Evolutionary conservation across 2,113 vertebrate genomes (phyloP).

Genomic region (Delphinus delphis): DNA sequence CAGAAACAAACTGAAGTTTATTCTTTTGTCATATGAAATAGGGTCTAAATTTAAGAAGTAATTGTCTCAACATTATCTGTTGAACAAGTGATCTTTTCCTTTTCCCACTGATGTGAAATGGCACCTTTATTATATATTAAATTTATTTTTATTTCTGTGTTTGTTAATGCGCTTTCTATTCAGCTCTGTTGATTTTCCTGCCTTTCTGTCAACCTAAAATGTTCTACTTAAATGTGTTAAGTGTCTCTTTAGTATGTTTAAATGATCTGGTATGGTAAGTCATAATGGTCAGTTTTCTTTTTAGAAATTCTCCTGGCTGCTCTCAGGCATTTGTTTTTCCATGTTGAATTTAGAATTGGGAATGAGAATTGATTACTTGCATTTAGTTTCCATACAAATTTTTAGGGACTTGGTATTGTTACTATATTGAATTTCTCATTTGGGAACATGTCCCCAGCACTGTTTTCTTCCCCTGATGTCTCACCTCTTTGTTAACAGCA

Average conservation of each 20-base stretch:
- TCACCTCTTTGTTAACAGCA: neutral
- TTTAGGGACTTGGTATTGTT: neutral
- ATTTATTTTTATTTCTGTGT: neutral
- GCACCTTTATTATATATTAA: neutral
- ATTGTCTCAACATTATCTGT: neutral
- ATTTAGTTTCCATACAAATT: neutral
- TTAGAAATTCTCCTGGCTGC: neutral
- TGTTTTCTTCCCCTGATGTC: neutral
- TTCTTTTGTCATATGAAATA: neutral
- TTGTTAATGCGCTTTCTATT: neutral
- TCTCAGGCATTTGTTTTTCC: constrained; percentile 13
- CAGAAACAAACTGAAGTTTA: neutral
- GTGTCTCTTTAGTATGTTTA: neutral
- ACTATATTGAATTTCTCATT: neutral
- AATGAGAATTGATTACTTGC: neutral
- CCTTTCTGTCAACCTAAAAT: neutral
- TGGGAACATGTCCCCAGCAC: neutral
- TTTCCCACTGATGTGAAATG: neutral
- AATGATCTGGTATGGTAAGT: neutral
- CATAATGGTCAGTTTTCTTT: neutral
- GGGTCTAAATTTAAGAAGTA: neutral
- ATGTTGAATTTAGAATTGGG: constrained; percentile 21
- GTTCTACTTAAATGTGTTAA: neutral
- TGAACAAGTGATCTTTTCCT: constrained; percentile 22
- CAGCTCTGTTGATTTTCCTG: neutral